Conservation (phyloP, 2,797 vertebrate genomes). For the Manis pentadactyla region DNA sequence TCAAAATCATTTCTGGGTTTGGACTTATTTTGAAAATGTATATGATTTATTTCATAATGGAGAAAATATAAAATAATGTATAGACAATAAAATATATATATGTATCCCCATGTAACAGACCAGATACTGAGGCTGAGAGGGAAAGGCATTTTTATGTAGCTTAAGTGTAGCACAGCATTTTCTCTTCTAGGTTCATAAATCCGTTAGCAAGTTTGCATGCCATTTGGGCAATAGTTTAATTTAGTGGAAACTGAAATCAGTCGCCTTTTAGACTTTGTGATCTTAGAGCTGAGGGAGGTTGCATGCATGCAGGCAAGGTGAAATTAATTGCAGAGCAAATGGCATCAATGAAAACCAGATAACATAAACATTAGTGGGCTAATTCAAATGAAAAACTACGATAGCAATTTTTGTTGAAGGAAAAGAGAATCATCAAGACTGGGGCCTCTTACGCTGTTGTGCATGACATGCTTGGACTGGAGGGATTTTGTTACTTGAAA, state of each 20-base stretch:
- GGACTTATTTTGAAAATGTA: conserved; percentile 42
- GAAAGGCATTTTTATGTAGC: not conserved
- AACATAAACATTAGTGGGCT: not conserved
- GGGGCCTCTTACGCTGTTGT: rapidly evolving
- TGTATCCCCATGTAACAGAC: not conserved
- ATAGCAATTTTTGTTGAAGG: not conserved
- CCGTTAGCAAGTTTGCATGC: too few relatives aligned
- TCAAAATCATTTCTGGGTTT: conserved; percentile 26
- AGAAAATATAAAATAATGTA: not conserved
- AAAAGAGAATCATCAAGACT: not conserved
- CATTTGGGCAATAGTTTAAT: not conserved
- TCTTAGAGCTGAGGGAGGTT: not conserved
- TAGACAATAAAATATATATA: not conserved
- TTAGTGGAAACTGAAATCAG: not conserved
- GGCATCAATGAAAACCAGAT: not conserved
- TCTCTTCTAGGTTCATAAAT: not conserved
- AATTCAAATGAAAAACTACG: not conserved
- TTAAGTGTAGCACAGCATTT: rapidly evolving
- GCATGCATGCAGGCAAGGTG: not conserved
- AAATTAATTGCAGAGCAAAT: not conserved
- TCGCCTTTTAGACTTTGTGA: not conserved
- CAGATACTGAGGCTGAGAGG: not conserved
- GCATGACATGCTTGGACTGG: rapidly evolving
- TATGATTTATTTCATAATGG: conserved; percentile 57
- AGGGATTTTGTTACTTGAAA: not conserved